These are phyloP conservation scores for Azemiops feae DNA, from an alignment of 2,113 vertebrate species.

Conservation along the genomic window DNA sequence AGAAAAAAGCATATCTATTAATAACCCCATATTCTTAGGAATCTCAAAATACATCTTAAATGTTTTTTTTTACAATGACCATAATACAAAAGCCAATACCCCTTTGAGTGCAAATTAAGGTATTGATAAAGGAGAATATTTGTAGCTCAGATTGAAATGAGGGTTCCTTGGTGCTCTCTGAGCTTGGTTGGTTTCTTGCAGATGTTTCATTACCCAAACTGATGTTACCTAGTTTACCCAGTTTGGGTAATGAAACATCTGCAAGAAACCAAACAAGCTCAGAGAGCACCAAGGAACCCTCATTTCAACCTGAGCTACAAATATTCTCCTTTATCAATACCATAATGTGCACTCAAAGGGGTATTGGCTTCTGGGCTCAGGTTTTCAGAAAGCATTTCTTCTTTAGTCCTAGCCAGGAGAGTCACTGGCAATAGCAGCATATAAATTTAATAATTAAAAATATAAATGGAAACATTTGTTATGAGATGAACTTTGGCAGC, in stretches of 20 bases:
- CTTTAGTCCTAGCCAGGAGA: not conserved
- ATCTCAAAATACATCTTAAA: no score
- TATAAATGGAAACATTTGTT: not conserved
- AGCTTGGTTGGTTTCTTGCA: no score
- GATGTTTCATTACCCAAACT: not conserved
- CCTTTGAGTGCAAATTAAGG: no score
- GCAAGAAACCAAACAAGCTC: not conserved
- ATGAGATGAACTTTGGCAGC: not conserved
- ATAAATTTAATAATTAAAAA: no score
- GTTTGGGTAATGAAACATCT: no score
- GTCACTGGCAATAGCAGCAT: no score
- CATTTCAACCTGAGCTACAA: not conserved
- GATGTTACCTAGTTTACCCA: not conserved
- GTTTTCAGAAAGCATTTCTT: not conserved
- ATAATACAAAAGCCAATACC: not conserved
- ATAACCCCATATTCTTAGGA: no score
- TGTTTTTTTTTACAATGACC: not conserved
- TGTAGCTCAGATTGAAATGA: no score
- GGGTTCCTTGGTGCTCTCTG: no score
- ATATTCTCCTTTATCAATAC: not conserved
- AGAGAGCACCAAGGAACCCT: not conserved
- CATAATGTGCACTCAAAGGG: not conserved
- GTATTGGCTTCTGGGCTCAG: no score
- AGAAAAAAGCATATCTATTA: no score
- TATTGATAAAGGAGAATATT: no score